Evolutionary conservation across 1,140 invertebrate genomes (phyloP), one percentile per base, ranked within the genome.

Genomic region (Drosophila ficusphila): DNA sequence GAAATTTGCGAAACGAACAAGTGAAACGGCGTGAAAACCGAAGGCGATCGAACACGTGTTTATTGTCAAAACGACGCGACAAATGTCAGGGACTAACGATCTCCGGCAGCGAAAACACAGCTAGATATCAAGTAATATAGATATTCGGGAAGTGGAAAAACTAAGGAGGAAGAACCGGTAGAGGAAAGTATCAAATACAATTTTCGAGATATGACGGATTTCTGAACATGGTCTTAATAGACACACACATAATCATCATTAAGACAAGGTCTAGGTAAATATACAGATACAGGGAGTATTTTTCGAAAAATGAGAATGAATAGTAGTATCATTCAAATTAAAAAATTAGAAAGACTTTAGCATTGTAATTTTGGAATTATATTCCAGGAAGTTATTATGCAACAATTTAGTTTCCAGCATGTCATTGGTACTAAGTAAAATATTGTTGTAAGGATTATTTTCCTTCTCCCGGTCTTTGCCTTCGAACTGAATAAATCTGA

Each of bases 21-120:
- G 65, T 54, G 48, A 53, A 76, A 76, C 41, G 75, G 33, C 65
- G 57, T 76, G 77, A 82, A 79, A 71, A 33, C 71, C 72, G 57
- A 48, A 60, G 58, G 52, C 31, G 46, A 11, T 18, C 27, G 42
- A 47, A 56, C 75, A 68, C 54, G 76, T 85, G 76, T 79, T 72
- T 39, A 46, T 21, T 58, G 51, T 61, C 73, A 49, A 25, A 25
- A 62, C 54, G 77, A 52, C 79, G 79, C 68, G 61, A 78, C 69
- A 69, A 44, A 74, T 78, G 61, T 69, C 79, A 78, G 42, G 74
- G 74, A 44, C 52, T 73, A 64, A 39, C 61, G 12, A 67, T 49
- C 54, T 18, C 25, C 51, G 34, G 14, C 57, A 34, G 54, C 19
- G 53, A 31, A 8, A 39, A 39, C 12, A 27, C 33, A 38, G 33